These are phyloP conservation scores for Cordylochernes scorpioides DNA, from an alignment of 2,888 invertebrate genomes.

Conservation along the genomic window DNA sequence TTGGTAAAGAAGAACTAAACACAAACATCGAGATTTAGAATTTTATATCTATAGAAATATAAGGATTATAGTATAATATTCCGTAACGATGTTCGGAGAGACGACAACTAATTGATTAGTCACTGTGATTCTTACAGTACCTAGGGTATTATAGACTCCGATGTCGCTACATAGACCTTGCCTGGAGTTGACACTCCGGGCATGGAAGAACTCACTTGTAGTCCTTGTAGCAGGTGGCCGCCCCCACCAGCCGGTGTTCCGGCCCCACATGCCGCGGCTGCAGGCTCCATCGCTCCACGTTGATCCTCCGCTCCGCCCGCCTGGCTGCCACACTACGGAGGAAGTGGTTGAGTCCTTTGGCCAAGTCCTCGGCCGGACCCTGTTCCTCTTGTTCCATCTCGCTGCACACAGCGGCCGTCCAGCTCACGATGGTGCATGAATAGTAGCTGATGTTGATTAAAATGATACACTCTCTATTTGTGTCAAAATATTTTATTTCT, in stretches of 20 bases:
- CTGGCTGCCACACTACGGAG: constrained; percentile 17
- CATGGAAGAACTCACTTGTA: constrained; percentile 18
- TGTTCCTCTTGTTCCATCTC: constrained; percentile 16
- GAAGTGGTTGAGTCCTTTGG: constrained; percentile 21
- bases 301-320: constrained; percentile 15
- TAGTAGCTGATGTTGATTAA: no score
- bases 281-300: constrained; percentile 15
- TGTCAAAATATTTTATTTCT: no score
- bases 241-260: constrained; percentile 21
- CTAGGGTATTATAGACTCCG: not conserved
- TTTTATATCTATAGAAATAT: no score
- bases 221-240: constrained; percentile 22
- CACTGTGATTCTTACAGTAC: no score
- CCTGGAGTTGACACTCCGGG: not conserved
- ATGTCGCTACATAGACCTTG: not conserved
- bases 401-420: not conserved
- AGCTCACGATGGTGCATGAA: no score
- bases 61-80: no score
- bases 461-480: no score
- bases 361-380: constrained; percentile 18
- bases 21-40: no score
- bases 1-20: no score
- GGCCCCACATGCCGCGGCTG: constrained; percentile 18
- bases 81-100: no score
- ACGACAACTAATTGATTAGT: no score